phyloP scores from a whole-genome alignment of 2,888 invertebrate species.

The Epistrophe eligans region DNA sequence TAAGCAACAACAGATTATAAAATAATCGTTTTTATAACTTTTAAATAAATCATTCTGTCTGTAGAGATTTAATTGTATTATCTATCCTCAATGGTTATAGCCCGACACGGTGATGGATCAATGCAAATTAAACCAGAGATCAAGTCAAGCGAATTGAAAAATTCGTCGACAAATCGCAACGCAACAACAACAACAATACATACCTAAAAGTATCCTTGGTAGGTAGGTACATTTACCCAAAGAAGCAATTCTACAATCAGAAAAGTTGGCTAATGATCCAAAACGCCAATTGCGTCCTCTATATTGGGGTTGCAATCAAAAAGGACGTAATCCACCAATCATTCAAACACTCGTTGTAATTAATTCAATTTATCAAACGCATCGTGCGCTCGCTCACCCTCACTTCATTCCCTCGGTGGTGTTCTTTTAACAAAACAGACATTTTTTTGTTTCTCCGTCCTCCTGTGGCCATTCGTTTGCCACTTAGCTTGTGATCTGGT shows the following conservation, averaged over 20 bases:
- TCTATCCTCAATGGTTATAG: not conserved
- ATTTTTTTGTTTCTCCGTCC: conserved; percentile 29
- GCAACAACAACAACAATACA: conserved; percentile 6
- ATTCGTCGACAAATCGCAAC: not conserved
- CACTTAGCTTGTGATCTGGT: conserved; percentile 52
- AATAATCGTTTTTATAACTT: no score
- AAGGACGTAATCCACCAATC: conserved; percentile 65
- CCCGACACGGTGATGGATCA: not conserved
- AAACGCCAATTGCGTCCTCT: conserved; percentile 53
- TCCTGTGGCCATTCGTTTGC: conserved; percentile 36
- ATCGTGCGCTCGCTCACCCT: conserved; percentile 38
- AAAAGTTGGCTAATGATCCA: conserved; percentile 59
- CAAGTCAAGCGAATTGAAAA: conserved; percentile 10
- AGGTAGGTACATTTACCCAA: not conserved
- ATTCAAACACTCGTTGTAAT: conserved; percentile 74
- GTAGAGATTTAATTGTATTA: not conserved
- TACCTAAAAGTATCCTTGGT: not conserved
- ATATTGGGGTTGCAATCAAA: conserved; percentile 42
- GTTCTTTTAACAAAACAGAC: conserved; percentile 37
- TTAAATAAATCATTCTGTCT: no score
- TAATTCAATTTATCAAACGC: conserved; percentile 75
- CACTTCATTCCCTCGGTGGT: conserved; percentile 16
- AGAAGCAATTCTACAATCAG: not conserved
- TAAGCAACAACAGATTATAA: no score
- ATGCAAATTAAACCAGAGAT: not conserved